phyloP scores from a whole-genome alignment of 2,113 vertebrate species.

The Myotis lucifugus region DNA sequence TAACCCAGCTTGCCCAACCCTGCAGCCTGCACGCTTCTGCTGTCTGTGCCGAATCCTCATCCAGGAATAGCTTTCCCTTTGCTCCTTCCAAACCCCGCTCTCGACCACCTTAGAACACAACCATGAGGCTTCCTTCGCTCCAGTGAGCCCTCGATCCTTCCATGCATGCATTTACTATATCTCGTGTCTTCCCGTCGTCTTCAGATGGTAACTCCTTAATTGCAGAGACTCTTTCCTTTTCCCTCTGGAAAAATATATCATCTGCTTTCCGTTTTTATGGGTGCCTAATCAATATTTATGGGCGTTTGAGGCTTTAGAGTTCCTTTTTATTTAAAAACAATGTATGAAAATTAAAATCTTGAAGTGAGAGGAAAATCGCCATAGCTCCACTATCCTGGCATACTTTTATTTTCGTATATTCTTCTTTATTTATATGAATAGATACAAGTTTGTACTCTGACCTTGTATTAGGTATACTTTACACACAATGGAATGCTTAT shows the following conservation, averaged over 20 bases:
- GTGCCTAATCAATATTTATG: background rate
- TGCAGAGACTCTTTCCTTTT: background rate
- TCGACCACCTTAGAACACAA: background rate
- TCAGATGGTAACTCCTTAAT: background rate
- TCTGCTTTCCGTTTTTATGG: background rate
- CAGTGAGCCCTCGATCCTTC: background rate
- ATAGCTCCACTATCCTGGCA: background rate
- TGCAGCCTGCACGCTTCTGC: background rate
- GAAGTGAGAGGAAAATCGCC: background rate
- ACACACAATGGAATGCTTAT: background rate
- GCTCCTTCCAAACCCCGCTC: background rate
- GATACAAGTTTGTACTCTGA: background rate
- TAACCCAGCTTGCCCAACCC: too few species aligned
- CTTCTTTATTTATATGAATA: background rate
- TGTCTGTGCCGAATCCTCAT: background rate
- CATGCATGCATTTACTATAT: rapidly evolving
- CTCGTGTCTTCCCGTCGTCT: background rate
- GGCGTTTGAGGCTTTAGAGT: background rate
- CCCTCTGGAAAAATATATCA: background rate
- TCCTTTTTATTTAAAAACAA: background rate
- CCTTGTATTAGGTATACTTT: background rate
- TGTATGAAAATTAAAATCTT: background rate
- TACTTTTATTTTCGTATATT: background rate
- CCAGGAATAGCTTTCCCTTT: background rate
- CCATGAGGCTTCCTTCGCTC: rapidly evolving